Base-by-base conservation (phyloP, 2,113 vertebrate genomes). In the Capra hircus region DNA sequence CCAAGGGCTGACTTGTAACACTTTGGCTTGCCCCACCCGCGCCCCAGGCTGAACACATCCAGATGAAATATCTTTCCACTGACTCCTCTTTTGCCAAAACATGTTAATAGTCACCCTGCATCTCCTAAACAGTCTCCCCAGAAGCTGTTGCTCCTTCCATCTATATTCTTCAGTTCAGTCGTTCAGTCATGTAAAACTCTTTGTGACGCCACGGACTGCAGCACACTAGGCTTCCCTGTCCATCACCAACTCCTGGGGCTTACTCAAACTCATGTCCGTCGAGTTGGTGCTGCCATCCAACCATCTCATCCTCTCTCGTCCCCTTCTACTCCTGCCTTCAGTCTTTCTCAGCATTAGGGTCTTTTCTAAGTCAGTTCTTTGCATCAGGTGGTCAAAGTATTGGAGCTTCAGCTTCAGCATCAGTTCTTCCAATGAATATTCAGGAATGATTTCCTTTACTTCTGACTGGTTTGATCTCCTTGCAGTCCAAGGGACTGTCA, bases 1-100 rank as follows among this genome's bases (percentile, higher is more conserved):
- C 52, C 36, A 92, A 92, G 30, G 88, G 48, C 74, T 71, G 83
- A 91, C 53, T 88, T 62, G 60, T 71, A 93, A 91, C 23, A 62
- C 27, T 74, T 52, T 36, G 2, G 33, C 52, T 21, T 71, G 15
- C 60, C 19, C 15, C 13, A 30, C 28, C 43, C 48, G 14, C 4
- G 11, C 48, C 36, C 60, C 55, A 92, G 77, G 74, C 74, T 53
- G 48, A 94, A 40, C 19, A 85, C 28, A 89, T 94, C 67, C n/a
- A 88, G 78, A 86, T 36, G 50, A 93, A 95, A 88, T 57, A 27
- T 21, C 80, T 88, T 48, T 64, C 50, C 23, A 55, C 13, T 92
- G 59, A 16, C n/a, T 50, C 9, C 33, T 91, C 83, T 74, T 83
- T 23, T 88, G 83, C 64, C 21, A 89, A 71, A 89, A 90, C 40